Conservation (phyloP, 2,888 invertebrate genomes). For the Magallana nippona region DNA sequence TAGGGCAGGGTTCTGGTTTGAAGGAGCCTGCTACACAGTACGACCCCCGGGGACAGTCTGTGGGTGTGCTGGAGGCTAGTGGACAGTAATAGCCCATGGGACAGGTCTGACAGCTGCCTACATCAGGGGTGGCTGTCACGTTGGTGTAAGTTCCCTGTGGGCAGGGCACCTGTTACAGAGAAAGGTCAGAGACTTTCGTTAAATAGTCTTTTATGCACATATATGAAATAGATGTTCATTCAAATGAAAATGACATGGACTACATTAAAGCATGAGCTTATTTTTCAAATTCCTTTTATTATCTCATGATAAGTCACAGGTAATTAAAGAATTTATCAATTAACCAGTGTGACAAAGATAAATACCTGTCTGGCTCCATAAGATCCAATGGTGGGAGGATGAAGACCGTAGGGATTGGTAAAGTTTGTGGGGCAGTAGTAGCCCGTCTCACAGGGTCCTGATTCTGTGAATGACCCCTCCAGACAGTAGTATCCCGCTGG, state of each 20-base stretch:
- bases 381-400: conserved; percentile 73
- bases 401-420: conserved; percentile 70
- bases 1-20: conserved; percentile 74
- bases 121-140: conserved; percentile 68
- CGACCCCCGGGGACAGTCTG: conserved; percentile 72
- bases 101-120: conserved; percentile 70
- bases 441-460: conserved; percentile 71
- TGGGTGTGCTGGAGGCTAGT: conserved; percentile 66
- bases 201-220: neutral
- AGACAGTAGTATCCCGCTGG: conserved; percentile 75
- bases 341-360: neutral
- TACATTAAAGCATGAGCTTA: too few species aligned
- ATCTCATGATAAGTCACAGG: too few species aligned
- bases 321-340: too few species aligned
- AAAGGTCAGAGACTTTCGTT: neutral
- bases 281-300: too few species aligned
- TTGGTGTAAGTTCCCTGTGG: conserved; percentile 76
- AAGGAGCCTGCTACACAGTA: conserved; percentile 70
- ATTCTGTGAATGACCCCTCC: conserved; percentile 65
- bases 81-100: conserved; percentile 75
- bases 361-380: conserved; percentile 75
- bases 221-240: too few species aligned
- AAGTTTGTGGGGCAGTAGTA: conserved; percentile 77
- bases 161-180: conserved; percentile 69
- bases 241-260: too few species aligned